Conservation (phyloP, 2,113 vertebrate species). For the Typhlomys cinereus region DNA sequence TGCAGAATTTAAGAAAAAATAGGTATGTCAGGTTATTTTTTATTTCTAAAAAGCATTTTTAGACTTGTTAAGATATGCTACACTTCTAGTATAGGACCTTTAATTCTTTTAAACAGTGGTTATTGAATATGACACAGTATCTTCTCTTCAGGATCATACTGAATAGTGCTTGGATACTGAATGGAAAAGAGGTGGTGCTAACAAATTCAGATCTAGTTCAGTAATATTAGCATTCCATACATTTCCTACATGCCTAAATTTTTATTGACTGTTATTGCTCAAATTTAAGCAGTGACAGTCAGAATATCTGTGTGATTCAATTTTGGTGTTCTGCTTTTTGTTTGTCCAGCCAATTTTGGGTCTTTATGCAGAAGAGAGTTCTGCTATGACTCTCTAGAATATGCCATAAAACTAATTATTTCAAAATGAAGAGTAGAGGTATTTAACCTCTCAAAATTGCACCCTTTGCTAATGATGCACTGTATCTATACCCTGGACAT, state of each 20-base stretch:
- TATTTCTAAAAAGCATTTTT: not conserved
- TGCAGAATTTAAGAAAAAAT: not conserved
- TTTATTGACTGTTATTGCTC: not conserved
- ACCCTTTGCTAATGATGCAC: not conserved
- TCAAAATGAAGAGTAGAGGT: not conserved
- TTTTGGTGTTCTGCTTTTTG: not conserved
- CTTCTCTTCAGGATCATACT: not conserved
- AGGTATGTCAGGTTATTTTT: not conserved
- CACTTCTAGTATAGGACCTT: not conserved
- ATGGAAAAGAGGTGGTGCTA: accelerated
- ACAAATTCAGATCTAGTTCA: not conserved
- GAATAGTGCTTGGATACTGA: not conserved
- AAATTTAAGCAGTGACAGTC: not conserved
- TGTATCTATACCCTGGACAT: not conserved
- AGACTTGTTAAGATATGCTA: not conserved
- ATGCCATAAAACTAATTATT: not conserved
- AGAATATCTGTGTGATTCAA: not conserved
- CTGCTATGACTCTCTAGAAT: not conserved
- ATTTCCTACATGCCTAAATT: not conserved
- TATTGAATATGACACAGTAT: not conserved
- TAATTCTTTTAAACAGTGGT: not conserved
- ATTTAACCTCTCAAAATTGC: constrained; percentile 7
- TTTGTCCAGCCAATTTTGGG: not conserved
- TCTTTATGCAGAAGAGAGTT: not conserved
- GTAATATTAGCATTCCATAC: not conserved